Base-by-base conservation (phyloP, 2,888 invertebrate species). In the Tinea semifulvella region DNA sequence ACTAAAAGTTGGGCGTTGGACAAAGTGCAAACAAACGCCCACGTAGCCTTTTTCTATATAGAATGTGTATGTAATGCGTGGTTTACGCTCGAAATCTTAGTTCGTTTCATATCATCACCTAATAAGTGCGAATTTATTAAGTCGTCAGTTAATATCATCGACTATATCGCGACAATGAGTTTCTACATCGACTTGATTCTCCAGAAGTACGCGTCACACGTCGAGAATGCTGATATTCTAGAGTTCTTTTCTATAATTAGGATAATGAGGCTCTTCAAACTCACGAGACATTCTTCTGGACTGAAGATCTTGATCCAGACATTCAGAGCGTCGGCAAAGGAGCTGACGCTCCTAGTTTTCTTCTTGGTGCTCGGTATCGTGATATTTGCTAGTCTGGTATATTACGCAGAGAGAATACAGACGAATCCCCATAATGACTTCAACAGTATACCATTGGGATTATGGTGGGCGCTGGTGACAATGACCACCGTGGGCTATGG, bases 401-500 rank as follows among this genome's bases (percentile, higher is more conserved):
- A 96, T 79, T 98, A 98, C 77, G 98, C 98, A 49, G 98, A 98
- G 79, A 85, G 97, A 62, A 96, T 97, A 63, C 94, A 95, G 75
- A 92, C 91, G 53, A 94, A 95, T 81, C 95, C 95, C 49, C 90
- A 95, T 70, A 98, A 98, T 80, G 96, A 97, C 81, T 98, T 98
- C 84, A 95, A 96, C 72, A 96, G 96, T 76, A 98, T 98, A 84
- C 98, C 98, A 38, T 84, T 96, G 59, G 98, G 98, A 38, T 82
- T 98, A 53, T 98, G 98, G 98, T 98, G 98, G 98, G 98, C 98
- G 38, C 86, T 98, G 76, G 97, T 98, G 54, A 98, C 98, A 54
- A 98, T 98, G 98, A 98, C 98, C 55, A 96, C 96, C 0, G 97
- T 98, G 47, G 98, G 98, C 36, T 98, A 98, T 71, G 98, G 98